These are phyloP conservation scores for Sycophila texana DNA, from an alignment of 2,888 invertebrate genomes.

Conservation along the genomic window DNA sequence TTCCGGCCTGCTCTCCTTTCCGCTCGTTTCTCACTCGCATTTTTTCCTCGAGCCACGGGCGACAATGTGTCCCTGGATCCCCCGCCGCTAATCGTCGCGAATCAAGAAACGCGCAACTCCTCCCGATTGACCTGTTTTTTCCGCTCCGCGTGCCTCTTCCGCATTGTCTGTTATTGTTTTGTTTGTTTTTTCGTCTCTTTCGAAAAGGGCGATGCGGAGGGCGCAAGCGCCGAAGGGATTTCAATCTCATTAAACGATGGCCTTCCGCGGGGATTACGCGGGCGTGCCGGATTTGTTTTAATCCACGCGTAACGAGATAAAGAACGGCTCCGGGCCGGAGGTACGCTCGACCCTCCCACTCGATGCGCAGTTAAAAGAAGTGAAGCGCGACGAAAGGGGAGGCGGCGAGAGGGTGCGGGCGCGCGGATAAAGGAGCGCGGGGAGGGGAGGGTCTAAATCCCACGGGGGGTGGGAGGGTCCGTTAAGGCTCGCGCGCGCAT, in stretches of 20 bases:
- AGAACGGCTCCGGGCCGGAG: conserved; percentile 7
- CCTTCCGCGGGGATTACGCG: conserved; percentile 32
- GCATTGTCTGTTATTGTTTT: background rate
- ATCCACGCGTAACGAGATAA: conserved; percentile 47
- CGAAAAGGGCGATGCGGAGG: background rate
- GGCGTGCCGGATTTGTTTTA: conserved; percentile 38
- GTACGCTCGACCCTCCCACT: background rate
- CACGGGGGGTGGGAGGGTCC: background rate
- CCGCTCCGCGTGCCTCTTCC: background rate
- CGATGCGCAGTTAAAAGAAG: background rate
- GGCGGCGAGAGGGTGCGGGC: background rate
- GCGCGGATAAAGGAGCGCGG: conserved; percentile 18
- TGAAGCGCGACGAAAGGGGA: background rate
- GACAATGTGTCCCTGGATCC: conserved; percentile 21
- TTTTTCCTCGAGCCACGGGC: background rate
- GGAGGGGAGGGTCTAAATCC: conserved; percentile 15
- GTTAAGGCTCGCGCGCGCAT: background rate
- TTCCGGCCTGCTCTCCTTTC: conserved; percentile 2
- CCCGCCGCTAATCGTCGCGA: conserved; percentile 5
- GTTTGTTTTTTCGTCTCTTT: background rate
- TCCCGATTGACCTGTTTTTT: background rate
- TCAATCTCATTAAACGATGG: conserved; percentile 47
- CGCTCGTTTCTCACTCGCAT: background rate
- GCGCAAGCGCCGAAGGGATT: background rate
- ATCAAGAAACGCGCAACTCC: background rate